Percentiles rank a stretch among this genome's conserved stretches.
Evolutionary conservation across 1,140 invertebrate species (phyloP).

Genomic region (Pteromalus puparum): DNA sequence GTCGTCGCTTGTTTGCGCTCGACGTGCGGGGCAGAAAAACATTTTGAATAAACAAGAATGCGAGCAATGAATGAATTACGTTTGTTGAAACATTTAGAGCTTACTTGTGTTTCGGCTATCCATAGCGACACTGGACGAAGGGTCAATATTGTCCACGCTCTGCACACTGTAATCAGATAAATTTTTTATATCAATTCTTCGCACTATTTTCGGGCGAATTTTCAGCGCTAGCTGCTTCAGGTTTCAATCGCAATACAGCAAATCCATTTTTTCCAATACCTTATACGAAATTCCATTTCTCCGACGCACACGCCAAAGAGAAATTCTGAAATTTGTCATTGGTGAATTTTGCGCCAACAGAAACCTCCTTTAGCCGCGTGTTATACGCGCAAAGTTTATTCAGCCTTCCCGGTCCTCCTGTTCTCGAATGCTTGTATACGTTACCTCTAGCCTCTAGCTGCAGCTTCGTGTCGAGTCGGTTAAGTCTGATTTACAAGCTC

Average conservation of each 20-base stretch:
- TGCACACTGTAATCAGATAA: too few relatives aligned
- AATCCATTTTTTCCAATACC: too few relatives aligned
- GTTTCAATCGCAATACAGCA: too few relatives aligned
- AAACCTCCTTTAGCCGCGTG: too few relatives aligned
- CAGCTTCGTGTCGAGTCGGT: neutral
- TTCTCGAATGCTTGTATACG: neutral
- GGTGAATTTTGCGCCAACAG: too few relatives aligned
- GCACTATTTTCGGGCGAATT: too few relatives aligned
- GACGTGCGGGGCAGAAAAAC: neutral
- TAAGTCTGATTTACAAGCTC: slow-evolving; percentile 18
- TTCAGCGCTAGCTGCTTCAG: too few relatives aligned
- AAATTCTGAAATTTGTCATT: too few relatives aligned
- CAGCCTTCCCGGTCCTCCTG: neutral
- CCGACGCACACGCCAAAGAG: too few relatives aligned
- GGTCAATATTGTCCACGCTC: neutral
- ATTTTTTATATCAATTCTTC: too few relatives aligned
- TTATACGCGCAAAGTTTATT: neutral
- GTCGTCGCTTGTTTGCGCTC: neutral
- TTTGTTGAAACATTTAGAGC: neutral
- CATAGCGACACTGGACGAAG: neutral
- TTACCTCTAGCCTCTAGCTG: neutral
- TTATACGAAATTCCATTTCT: too few relatives aligned
- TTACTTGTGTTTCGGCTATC: neutral
- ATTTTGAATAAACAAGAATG: neutral
- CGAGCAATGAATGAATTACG: neutral